Conservation (phyloP, 1,140 invertebrate genomes). For the Lordiphosa mommai region DNA sequence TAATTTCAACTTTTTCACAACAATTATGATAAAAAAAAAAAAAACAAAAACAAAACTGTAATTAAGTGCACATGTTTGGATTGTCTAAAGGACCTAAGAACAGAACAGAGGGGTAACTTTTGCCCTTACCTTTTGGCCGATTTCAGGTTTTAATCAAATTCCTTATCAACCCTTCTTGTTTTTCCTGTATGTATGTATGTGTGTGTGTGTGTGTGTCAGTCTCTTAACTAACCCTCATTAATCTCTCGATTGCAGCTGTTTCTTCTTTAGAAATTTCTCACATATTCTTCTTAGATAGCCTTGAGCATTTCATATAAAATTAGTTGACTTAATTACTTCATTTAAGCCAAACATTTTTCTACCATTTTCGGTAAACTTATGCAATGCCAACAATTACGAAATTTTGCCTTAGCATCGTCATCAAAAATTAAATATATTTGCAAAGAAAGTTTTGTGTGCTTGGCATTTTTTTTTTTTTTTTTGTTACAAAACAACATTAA, state of each 20-base stretch:
- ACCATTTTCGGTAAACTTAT: background rate
- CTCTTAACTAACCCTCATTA: slow-evolving; percentile 56
- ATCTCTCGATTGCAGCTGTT: slow-evolving; percentile 52
- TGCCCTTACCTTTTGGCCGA: background rate
- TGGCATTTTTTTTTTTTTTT: slow-evolving; percentile 13
- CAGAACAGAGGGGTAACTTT: background rate
- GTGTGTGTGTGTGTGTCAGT: slow-evolving; percentile 2
- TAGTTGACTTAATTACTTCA: slow-evolving; percentile 33
- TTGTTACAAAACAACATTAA: slow-evolving; percentile 53
- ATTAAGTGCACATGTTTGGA: slow-evolving; percentile 51
- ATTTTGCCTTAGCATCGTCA: background rate
- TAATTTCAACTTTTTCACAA: slow-evolving; percentile 41
- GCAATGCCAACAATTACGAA: background rate
- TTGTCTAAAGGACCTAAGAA: background rate
- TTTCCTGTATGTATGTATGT: slow-evolving; percentile 8
- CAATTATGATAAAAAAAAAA: slow-evolving; percentile 50
- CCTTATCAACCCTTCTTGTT: slow-evolving; percentile 59
- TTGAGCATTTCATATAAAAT: slow-evolving; percentile 9
- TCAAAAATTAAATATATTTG: slow-evolving; percentile 11
- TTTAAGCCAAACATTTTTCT: slow-evolving; percentile 16
- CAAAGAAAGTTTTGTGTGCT: slow-evolving; percentile 13
- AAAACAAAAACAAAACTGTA: slow-evolving; percentile 41
- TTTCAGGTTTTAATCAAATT: slow-evolving; percentile 67
- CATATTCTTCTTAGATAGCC: slow-evolving; percentile 10
- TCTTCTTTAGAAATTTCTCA: slow-evolving; percentile 9